phyloP scores from a whole-genome alignment of 2,113 vertebrate genomes.

The Stigmatopora nigra region DNA sequence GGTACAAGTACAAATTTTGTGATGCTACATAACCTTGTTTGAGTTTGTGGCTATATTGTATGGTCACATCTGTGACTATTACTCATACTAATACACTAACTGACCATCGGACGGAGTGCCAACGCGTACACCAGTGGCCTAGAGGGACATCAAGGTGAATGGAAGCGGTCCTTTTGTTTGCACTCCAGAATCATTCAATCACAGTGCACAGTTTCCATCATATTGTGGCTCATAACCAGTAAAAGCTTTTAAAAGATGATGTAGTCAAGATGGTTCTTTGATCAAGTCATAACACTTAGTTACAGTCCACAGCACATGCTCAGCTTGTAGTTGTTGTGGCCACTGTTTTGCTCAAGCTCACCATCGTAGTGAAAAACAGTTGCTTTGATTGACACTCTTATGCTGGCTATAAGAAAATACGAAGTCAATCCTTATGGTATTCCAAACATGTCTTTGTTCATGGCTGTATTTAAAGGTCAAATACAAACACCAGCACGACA shows the following conservation, averaged over 20 bases:
- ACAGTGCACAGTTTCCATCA: neutral
- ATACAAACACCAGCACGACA: neutral
- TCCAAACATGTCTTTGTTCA: neutral
- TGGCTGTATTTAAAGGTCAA: neutral
- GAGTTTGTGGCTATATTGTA: neutral
- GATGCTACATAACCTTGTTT: neutral
- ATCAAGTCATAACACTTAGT: neutral
- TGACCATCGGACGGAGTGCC: slow-evolving; percentile 21
- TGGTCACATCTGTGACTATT: slow-evolving; percentile 10
- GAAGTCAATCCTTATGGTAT: no score
- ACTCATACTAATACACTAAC: slow-evolving; percentile 2
- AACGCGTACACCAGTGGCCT: slow-evolving; percentile 32
- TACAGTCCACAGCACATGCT: neutral
- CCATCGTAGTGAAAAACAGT: neutral
- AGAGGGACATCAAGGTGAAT: slow-evolving; percentile 58
- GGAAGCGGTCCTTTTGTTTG: slow-evolving; percentile 30
- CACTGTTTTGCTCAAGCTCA: neutral
- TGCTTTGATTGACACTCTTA: neutral
- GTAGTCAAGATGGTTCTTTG: neutral
- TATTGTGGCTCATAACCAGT: neutral
- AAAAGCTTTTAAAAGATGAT: neutral
- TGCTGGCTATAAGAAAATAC: neutral
- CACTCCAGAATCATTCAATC: slow-evolving; percentile 10
- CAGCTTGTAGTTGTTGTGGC: neutral
- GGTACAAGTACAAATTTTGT: neutral